Evolutionary conservation across 2,888 invertebrate genomes (phyloP).

Genomic region (Leucoma salicis): DNA sequence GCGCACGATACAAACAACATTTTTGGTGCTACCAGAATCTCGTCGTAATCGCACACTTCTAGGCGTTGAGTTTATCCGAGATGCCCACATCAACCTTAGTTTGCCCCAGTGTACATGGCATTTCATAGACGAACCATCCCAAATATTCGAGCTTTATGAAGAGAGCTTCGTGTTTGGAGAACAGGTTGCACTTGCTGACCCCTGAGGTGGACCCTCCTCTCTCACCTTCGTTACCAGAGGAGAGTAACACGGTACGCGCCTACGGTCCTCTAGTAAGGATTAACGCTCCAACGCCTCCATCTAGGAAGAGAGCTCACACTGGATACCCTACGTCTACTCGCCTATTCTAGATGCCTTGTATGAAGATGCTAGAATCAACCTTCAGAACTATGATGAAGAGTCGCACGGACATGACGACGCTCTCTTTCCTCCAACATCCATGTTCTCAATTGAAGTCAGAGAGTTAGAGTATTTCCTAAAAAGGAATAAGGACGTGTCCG

Average conservation of each 20-base stretch:
- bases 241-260: neutral
- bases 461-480: neutral
- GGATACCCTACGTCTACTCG: neutral
- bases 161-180: neutral
- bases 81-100: constrained; percentile 23
- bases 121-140: constrained; percentile 17
- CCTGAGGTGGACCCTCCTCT: neutral
- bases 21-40: constrained; percentile 24
- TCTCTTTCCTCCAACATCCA: neutral
- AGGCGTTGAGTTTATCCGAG: constrained; percentile 26
- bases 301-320: neutral
- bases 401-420: neutral
- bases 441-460: neutral
- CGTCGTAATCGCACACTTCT: constrained; percentile 23
- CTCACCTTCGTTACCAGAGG: constrained; percentile 1
- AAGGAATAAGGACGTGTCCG: no score
- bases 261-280: neutral
- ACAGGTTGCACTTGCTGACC: neutral
- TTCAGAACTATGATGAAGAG: neutral
- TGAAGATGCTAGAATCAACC: neutral
- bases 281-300: neutral
- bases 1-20: neutral
- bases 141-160: constrained; percentile 25
- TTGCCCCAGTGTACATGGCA: constrained; percentile 20
- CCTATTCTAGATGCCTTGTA: neutral